Conservation (phyloP, 2,113 vertebrate species). For the Eclectus roratus region DNA sequence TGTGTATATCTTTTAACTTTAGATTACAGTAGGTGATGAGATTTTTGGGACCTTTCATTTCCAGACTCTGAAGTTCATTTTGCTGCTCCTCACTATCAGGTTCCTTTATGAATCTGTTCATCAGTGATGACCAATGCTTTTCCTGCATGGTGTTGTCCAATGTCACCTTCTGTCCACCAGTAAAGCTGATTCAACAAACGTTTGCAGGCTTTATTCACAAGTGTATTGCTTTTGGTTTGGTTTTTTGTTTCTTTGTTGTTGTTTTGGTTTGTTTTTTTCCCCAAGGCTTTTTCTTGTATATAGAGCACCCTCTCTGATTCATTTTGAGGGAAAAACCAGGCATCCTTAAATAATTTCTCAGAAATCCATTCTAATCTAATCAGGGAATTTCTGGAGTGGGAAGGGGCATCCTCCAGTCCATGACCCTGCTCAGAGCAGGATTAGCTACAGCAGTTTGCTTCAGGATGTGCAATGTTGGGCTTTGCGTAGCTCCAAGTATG, state of each 20-base stretch:
- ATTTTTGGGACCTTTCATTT: not conserved
- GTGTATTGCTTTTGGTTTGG: not conserved
- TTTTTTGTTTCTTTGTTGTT: not conserved
- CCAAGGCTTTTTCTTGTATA: not conserved
- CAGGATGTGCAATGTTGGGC: rapidly evolving
- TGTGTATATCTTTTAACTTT: not conserved
- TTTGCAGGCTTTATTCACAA: not conserved
- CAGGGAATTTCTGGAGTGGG: not conserved
- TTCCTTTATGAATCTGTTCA: not conserved
- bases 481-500: not conserved
- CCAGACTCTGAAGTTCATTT: not conserved
- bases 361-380: not conserved
- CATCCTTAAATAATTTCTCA: not conserved
- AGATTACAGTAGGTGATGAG: not conserved
- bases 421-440: not conserved
- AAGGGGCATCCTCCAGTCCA: not conserved
- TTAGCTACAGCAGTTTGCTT: not conserved
- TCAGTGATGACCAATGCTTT: not conserved
- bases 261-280: not conserved
- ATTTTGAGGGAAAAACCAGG: not conserved
- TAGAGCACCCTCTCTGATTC: not conserved
- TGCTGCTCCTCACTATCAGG: not conserved
- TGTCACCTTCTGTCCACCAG: not conserved
- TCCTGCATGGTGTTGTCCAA: not conserved
- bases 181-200: not conserved